Evolutionary conservation across 1,140 invertebrate genomes (phyloP), one percentile per base, ranked within the genome.

Genomic region (Atta colombica): DNA sequence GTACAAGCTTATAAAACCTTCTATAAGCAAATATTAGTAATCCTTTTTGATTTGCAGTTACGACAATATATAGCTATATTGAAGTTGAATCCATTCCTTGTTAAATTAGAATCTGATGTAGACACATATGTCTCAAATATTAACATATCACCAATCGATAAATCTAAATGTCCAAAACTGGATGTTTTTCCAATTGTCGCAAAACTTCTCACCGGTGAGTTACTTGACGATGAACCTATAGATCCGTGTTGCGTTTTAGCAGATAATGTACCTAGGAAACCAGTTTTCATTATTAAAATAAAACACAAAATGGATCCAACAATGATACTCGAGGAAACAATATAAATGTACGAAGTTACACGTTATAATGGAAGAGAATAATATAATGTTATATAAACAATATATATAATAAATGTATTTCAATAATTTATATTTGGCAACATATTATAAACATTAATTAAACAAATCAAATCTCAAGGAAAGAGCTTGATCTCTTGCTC

Each of bases 271-370:
- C 88, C 77, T 0, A 94, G 78, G 60, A 94, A 92, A 51, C 93
- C 93, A 21, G 90, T 94, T 25, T 93, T 93, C 35, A 93, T 94
- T 21, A 92, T 93, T 0, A 90, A 92, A 28, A 92, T 71, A 39
- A 93, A 89, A 90, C 87, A 88, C 63, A 93, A 87, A 88, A 51
- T 61, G 4, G 72, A 87, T 87, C 75, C 72, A 35, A 45, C n/a
- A n/a, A 65, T 77, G 71, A 28, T 60, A n/a, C 45, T 65, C 53
- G 35, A 71, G 21, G 49, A 55, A 80, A 55, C 28, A n/a, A 16
- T 39, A 16, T 71, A 16, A 60, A 61, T 77, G 5, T 60, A 12
- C 14, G 28, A 35, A 66, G 55, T 69, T 2, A 45, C 8, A 14
- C 0, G 3, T 69, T n/a, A 21, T 21, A 49, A 6, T 1, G 0